These are phyloP conservation scores for Drosophila erecta DNA, from an alignment of 1,140 invertebrate genomes.

Conservation along the genomic window DNA sequence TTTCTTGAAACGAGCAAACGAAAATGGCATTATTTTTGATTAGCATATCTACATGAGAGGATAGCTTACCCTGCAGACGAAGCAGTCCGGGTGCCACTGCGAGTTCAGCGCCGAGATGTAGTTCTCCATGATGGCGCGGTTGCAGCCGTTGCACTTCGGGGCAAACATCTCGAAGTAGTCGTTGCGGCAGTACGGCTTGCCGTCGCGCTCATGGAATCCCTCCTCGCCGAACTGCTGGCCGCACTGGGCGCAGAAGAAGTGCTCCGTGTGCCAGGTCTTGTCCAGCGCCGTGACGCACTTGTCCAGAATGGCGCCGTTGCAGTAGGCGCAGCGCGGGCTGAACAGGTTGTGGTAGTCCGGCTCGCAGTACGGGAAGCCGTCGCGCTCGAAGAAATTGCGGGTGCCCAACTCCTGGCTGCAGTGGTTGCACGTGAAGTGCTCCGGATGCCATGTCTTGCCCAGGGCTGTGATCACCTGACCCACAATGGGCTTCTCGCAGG, in stretches of 20 bases:
- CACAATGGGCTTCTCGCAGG: conserved; percentile 98
- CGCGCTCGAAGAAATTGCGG: conserved; percentile 99
- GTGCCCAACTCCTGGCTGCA: conserved; percentile 98
- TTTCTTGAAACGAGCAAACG: no score
- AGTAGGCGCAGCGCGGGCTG: conserved; percentile 98
- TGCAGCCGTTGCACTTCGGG: conserved; percentile 99
- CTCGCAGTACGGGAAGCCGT: conserved; percentile 98
- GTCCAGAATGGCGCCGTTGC: conserved; percentile 99
- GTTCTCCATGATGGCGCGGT: conserved; percentile 98
- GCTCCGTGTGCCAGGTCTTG: conserved; percentile 99
- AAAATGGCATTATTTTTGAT: not conserved
- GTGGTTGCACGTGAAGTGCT: conserved; percentile 99
- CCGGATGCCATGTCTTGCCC: conserved; percentile 99
- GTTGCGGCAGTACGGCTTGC: conserved; percentile 96
- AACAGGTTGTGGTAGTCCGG: conserved; percentile 99
- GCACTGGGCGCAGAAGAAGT: conserved; percentile 99
- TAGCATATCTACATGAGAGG: not conserved
- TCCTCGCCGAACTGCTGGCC: conserved; percentile 98
- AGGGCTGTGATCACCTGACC: conserved; percentile 97
- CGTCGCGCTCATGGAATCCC: conserved; percentile 97
- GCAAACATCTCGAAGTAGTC: conserved; percentile 99
- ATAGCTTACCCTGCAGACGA: conserved; percentile 98
- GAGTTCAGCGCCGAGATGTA: conserved; percentile 99
- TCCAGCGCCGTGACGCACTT: conserved; percentile 99
- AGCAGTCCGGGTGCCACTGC: conserved; percentile 99